These are phyloP conservation scores for Charadrius vociferus DNA, from an alignment of 2,113 vertebrate species.

Conservation along the genomic window DNA sequence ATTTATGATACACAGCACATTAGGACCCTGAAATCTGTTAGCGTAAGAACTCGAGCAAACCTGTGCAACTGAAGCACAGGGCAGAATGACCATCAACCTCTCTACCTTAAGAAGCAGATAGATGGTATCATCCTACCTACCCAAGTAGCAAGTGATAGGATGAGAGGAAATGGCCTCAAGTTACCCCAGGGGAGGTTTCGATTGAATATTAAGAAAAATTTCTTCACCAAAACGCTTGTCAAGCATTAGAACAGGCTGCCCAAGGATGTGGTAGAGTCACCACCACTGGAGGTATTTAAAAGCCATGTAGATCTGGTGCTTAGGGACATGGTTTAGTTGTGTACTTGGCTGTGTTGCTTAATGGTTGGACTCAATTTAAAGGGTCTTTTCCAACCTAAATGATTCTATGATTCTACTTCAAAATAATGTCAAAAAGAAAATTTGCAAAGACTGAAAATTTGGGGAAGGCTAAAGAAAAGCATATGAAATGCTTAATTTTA, in stretches of 20 bases:
- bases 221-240: neutral
- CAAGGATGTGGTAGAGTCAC: neutral
- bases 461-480: neutral
- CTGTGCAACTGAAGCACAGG: neutral
- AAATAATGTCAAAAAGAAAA: neutral
- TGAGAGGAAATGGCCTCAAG: neutral
- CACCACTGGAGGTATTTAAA: neutral
- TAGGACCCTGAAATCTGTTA: neutral
- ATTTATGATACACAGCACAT: neutral
- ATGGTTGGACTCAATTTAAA: neutral
- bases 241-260: neutral
- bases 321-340: neutral
- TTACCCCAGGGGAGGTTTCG: neutral
- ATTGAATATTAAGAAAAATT: neutral
- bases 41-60: neutral
- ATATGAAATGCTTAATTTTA: neutral
- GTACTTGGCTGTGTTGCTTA: neutral
- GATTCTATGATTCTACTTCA: neutral
- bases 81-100: neutral
- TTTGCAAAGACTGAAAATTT: neutral
- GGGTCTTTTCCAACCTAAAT: neutral
- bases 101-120: neutral
- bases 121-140: neutral
- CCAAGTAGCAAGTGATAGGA: neutral
- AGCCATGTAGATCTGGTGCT: fast-evolving